Base-by-base conservation (phyloP, 2,888 invertebrate species). In the Lepidochrysops patricia region DNA sequence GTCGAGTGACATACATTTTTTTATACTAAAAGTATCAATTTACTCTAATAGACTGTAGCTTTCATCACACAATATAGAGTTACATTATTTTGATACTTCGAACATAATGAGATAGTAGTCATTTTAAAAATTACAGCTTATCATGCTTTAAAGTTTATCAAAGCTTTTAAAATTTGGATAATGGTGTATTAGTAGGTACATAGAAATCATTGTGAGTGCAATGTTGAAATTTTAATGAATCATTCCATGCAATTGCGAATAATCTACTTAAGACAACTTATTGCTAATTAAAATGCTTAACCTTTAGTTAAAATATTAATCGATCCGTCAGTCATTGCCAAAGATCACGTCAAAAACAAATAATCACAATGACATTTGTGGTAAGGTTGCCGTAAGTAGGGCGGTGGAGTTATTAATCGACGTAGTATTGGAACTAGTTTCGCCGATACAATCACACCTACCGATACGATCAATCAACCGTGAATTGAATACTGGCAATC, bases 391-490 rank as follows among this genome's bases (percentile, higher is more conserved):
- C 60, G 62, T 65, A 73, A 70, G 70, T 75, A 70, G 73, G 70
- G 68, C 73, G 68, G 62, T 64, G 68, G 68, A 69, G 70, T 73
- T 71, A 73, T 72, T 73, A 69, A 73, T 71, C 68, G 67, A 67
- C 68, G 70, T 61, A 68, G 67, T 66, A 64, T 62, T 59, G 63
- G 60, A 70, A 70, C 70, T 63, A 67, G 68, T 67, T 68, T 66
- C 15, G 52, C 50, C 62, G 62, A 57, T 60, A 62, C 58, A 63
- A 62, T 62, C 60, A 63, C 56, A 59, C 63, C 62, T 64, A 65
- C 62, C 66, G 67, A 64, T 62, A 65, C 61, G 62, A 64, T 66
- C 63, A 60, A 67, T 67, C 66, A 67, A 63, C 43, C 61, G 56
- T 60, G 58, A 64, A 61, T 27, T 50, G 32, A 56, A 62, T 50